Base-by-base conservation (phyloP, 2,888 invertebrate species). In the Scaptomyza cyrtandrae region DNA sequence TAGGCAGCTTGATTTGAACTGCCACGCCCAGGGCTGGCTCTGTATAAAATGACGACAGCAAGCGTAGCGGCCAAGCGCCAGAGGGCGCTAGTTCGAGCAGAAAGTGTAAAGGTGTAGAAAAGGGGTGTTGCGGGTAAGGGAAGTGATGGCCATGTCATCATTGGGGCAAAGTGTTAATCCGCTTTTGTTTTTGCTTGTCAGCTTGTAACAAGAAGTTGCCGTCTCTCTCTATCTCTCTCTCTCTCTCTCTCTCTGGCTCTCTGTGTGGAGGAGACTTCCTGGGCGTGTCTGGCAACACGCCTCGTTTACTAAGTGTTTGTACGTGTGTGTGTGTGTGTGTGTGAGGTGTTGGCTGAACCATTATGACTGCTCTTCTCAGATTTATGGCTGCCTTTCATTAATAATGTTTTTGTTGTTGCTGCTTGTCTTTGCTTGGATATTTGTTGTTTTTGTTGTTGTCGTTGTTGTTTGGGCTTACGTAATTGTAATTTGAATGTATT, bases 401-500 rank as follows among this genome's bases (percentile, higher is more conserved):
- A 62, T 43, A 41, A 49, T 60, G 29, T 59, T 45, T 50, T 54
- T 77, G 39, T 50, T 60, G 37, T 44, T 65, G 39, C 39, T 48
- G 46, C 62, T 49, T 60, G 41, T 43, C 63, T 37, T 39, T 48
- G 48, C 62, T 41, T 61, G 44, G 39, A 33, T 77, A 55, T 76
- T 76, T 71, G 16, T 10, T n/a, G n/a, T 62, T 71, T 76, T 76
- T 71, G 9, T 41, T 63, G n/a, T 76, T 71, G 16, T 16, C n/a
- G n/a, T n/a, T n/a, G n/a, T n/a, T n/a, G n/a, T 71, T 71, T 60
- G 71, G 86, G 86, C 69, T 79, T 83, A 86, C 86, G 78, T 86
- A 85, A 85, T 85, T 88, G 77, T 79, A 83, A 86, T 85, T 85
- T 88, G 70, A 86, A 74, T 77, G 80, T 80, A 69, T 88, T 88